These are phyloP conservation scores for Holocentrus rufus DNA, from an alignment of 2,797 vertebrate species.

Conservation along the genomic window DNA sequence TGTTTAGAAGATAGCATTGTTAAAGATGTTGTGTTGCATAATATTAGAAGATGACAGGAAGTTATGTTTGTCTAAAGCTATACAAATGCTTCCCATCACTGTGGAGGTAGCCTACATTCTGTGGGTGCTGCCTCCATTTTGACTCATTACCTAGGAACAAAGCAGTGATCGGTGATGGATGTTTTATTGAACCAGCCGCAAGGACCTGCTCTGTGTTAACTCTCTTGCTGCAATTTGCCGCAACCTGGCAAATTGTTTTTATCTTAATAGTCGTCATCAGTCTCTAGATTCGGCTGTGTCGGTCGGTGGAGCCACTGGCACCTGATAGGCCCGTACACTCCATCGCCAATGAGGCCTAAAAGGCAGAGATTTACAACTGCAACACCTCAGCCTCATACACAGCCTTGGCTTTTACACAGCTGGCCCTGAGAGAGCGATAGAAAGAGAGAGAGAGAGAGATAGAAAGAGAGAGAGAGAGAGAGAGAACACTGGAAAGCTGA, in stretches of 20 bases:
- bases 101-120: neutral
- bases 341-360: conserved; percentile 58
- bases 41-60: conserved; percentile 1
- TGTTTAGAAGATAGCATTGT: conserved; percentile 10
- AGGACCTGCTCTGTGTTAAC: neutral
- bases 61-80: neutral
- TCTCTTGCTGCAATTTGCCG: conserved; percentile 33
- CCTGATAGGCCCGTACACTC: neutral
- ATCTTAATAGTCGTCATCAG: conserved; percentile 20
- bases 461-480: neutral
- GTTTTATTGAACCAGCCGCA: neutral
- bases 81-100: conserved; percentile 5
- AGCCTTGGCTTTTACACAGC: conserved; percentile 22
- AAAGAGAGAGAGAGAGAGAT: conserved; percentile 28
- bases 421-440: conserved; percentile 31
- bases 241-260: conserved; percentile 36
- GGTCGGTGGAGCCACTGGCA: conserved; percentile 28
- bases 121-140: conserved; percentile 1
- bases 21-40: conserved; percentile 18
- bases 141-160: neutral
- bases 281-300: conserved; percentile 32
- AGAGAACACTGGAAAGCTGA: conserved; percentile 13
- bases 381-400: conserved; percentile 53
- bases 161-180: conserved; percentile 4
- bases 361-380: conserved; percentile 64